Base-by-base conservation (phyloP, 2,888 invertebrate genomes). In the Phortica magna region DNA sequence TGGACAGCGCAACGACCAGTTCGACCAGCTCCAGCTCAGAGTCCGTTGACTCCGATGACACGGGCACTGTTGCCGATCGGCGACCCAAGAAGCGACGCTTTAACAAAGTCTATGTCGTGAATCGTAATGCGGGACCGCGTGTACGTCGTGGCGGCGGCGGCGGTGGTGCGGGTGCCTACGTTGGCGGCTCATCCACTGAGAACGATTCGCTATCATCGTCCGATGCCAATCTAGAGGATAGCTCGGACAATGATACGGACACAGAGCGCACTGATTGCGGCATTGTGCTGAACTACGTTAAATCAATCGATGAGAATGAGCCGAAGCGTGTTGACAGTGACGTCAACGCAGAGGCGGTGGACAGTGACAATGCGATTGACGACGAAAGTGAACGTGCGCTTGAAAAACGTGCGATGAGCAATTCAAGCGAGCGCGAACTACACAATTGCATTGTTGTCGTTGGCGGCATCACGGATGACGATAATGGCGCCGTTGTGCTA, bases 101-200 rank as follows among this genome's bases (percentile, higher is more conserved):
- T 87, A 94, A 94, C 53, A 93, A 95, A 75, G 94, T 95, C 19
- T 95, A 95, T 88, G 94, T 95, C 0, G 95, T 95, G 22, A 95
- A 95, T 85, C 94, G 94, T 7, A 86, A 87, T 77, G 80, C 80
- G 4, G 84, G 83, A n/a, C 79, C 77, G 61, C 79, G 80, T 39
- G 55, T 55, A 1, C 75, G 48, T 19, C 74, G 59, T 1, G 79
- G 77, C 41, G 76, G 74, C 7, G 71, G n/a, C 14, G 39, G 74
- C 7, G 71, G n/a, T 9, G 39, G 31, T 31, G 31, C 31, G 2
- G 31, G 55, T 0, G 80, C 77, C 0, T 73, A 77, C 5, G 79
- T 57, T 12, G 75, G 83, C 65, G 19, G 93, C 93, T 94, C 94
- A 7, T 94, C 94, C 2, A 94, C 94, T 0, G 94, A 94, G 74